Evolutionary conservation across 2,888 invertebrate species (phyloP).

Genomic region (Synanthedon andrenaeformis): DNA sequence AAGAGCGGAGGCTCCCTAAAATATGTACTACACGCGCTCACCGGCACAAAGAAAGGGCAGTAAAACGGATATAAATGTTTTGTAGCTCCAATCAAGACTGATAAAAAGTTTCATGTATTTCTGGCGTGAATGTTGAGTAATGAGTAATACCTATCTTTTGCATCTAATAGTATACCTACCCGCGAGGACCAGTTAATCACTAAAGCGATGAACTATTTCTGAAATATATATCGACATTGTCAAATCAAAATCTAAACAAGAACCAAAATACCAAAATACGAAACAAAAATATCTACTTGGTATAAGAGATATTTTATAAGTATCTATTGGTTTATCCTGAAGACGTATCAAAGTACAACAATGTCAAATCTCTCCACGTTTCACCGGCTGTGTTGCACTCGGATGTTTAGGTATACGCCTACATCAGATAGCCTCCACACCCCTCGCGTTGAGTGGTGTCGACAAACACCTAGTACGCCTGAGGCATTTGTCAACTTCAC

Average conservation of each 20-base stretch:
- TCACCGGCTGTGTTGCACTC: neutral
- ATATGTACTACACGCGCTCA: slow-evolving; percentile 2
- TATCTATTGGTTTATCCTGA: too few relatives aligned
- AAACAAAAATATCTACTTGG: too few relatives aligned
- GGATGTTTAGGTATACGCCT: neutral
- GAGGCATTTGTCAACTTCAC: slow-evolving; percentile 54
- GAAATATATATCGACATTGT: too few relatives aligned
- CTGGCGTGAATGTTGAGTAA: too few relatives aligned
- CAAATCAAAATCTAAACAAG: too few relatives aligned
- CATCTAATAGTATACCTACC: too few relatives aligned
- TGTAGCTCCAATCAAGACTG: slow-evolving; percentile 3
- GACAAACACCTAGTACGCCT: slow-evolving; percentile 36
- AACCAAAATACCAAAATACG: too few relatives aligned
- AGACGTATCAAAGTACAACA: neutral
- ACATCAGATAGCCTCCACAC: slow-evolving; percentile 8
- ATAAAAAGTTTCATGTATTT: too few relatives aligned
- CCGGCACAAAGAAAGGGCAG: neutral
- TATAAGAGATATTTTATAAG: too few relatives aligned
- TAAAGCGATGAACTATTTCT: too few relatives aligned
- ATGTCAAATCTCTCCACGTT: neutral
- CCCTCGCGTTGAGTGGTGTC: slow-evolving; percentile 30
- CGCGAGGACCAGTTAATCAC: too few relatives aligned
- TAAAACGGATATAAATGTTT: neutral
- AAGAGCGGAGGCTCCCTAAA: slow-evolving; percentile 5
- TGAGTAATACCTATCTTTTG: too few relatives aligned